Evolutionary conservation across 2,888 invertebrate species (phyloP).

Genomic region (Lasioglossum oenotherae): DNA sequence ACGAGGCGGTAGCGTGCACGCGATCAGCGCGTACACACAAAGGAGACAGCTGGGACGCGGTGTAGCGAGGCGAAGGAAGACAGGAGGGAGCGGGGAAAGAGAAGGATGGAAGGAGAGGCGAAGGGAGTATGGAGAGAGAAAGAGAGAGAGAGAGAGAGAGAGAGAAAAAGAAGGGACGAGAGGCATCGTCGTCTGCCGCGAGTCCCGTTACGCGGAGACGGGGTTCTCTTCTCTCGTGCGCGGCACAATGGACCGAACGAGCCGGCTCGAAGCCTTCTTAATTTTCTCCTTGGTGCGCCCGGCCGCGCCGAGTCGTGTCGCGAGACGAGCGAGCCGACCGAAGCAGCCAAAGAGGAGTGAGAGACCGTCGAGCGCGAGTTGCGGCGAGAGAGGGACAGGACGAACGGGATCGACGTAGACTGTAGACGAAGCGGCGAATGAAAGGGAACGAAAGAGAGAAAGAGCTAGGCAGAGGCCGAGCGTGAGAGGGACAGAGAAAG

Average conservation of each 20-base stretch:
- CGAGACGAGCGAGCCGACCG: conserved; percentile 39
- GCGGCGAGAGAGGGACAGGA: background rate
- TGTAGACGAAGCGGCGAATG: conserved; percentile 22
- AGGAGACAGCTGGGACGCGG: conserved; percentile 45
- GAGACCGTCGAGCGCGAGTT: background rate
- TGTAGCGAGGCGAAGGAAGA: conserved; percentile 2
- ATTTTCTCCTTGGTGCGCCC: conserved; percentile 67
- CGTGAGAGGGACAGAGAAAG: background rate
- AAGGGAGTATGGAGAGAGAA: background rate
- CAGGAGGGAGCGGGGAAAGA: background rate
- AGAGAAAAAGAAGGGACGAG: background rate
- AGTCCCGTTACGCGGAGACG: conserved; percentile 65
- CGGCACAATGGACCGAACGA: conserved; percentile 69
- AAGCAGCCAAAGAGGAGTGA: conserved; percentile 17
- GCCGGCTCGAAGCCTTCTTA: conserved; percentile 67
- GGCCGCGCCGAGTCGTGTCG: conserved; percentile 29
- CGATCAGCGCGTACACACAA: conserved; percentile 43
- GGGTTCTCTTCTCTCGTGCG: conserved; percentile 26
- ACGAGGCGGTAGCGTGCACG: conserved; percentile 34
- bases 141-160: background rate
- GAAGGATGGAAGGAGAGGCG: background rate
- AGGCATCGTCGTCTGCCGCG: conserved; percentile 49
- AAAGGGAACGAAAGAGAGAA: conserved; percentile 9
- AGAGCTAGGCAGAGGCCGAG: background rate
- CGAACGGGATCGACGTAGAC: conserved; percentile 18